Evolutionary conservation across 2,888 invertebrate genomes (phyloP).

Genomic region (Folsomia candida): DNA sequence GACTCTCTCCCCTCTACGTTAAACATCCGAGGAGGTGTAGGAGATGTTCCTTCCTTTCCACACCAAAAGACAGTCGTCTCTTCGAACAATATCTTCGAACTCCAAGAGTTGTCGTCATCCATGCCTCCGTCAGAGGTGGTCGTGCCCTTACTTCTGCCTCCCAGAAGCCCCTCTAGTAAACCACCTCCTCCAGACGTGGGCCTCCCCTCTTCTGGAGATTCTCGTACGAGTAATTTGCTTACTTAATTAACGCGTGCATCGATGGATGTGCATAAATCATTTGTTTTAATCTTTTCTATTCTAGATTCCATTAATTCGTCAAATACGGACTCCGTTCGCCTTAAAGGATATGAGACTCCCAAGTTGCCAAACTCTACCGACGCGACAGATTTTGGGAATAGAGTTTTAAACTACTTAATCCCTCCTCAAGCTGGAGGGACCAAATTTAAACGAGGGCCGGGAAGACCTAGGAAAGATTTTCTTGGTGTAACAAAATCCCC

Average conservation of each 20-base stretch:
- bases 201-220: background rate
- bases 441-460: conserved; percentile 71
- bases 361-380: background rate
- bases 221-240: no score
- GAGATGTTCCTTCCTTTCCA: background rate
- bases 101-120: background rate
- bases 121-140: background rate
- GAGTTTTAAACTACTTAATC: conserved; percentile 26
- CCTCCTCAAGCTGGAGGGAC: conserved; percentile 53
- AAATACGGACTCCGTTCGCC: background rate
- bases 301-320: no score
- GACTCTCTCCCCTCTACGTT: background rate
- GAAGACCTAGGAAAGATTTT: conserved; percentile 75
- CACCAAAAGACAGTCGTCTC: background rate
- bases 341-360: background rate
- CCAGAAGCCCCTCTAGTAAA: background rate
- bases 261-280: no score
- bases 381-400: background rate
- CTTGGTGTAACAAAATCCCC: conserved; percentile 39
- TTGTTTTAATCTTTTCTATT: no score
- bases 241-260: no score
- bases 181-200: background rate
- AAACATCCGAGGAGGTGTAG: background rate
- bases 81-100: background rate
- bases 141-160: background rate